Base-by-base conservation (phyloP, 2,797 vertebrate genomes). In the Ptychadena robeensis region DNA sequence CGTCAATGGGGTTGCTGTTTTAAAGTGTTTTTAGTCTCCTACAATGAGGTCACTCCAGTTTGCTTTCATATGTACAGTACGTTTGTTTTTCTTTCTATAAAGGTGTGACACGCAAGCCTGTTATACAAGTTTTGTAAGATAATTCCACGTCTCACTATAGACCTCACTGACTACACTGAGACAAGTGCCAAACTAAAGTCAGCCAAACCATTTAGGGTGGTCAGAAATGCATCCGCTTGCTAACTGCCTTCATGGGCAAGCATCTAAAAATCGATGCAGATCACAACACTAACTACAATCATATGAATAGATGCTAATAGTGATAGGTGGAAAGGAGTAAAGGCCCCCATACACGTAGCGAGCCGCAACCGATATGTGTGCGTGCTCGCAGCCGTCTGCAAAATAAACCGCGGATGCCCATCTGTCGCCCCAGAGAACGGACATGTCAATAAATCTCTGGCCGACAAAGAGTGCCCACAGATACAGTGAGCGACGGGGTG, bases 91-190 rank as follows among this genome's bases (percentile, higher is more conserved):
- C n/a, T 38, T 69, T 37, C 35, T 40, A 27, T 25, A 68, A 71
- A 71, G 35, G 53, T 2, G 59, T 80, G 69, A 32, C 57, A 80
- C 37, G 28, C 71, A 18, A 63, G 34, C 79, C 32, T 80, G 79
- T 35, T 44, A 48, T 69, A 59, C 76, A 57, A 48, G 65, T 69
- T 77, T 77, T 77, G 73, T 40, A 40, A 7, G 2, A 34, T 22
- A 34, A 38, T 14, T 27, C 28, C 32, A 66, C n/a, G 18, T 22
- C 64, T n/a, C 11, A 8, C 5, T 59, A 30, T n/a, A 67, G 30
- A 25, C 11, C 34, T 67, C 28, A 32, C 38, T 66, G 37, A 64
- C 59, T 53, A 22, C 48, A 61, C 18, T 38, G 37, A 38, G 37
- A 4, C 37, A 9, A 1, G 22, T 53, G 7, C 5, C 7, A 53